Conservation (phyloP, 2,888 invertebrate genomes). For the Drosophila monieri region DNA sequence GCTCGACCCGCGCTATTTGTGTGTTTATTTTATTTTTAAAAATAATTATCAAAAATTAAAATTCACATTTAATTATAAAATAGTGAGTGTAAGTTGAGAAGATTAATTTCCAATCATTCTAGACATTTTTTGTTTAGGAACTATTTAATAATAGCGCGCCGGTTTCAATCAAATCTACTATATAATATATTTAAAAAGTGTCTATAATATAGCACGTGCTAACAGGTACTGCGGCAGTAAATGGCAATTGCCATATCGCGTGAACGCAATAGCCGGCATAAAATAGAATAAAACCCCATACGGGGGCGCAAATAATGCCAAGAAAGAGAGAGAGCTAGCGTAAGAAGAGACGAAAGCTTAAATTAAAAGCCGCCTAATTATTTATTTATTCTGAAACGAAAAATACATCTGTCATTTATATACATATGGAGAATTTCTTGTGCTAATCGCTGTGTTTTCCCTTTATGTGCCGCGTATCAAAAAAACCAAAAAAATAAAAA, state of each 20-base stretch:
- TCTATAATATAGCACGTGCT: constrained; percentile 33
- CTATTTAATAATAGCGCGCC: constrained; percentile 11
- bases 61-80: neutral
- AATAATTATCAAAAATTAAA: neutral
- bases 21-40: constrained; percentile 3
- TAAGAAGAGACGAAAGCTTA: constrained; percentile 7
- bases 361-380: constrained; percentile 26
- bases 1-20: constrained; percentile 7
- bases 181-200: neutral
- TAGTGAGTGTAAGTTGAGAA: neutral
- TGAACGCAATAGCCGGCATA: constrained; percentile 19
- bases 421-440: constrained; percentile 15
- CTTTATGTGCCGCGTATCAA: constrained; percentile 42
- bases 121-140: neutral
- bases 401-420: constrained; percentile 15
- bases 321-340: constrained; percentile 6
- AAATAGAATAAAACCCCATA: neutral
- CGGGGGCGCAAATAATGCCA: constrained; percentile 14
- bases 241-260: constrained; percentile 9
- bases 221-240: constrained; percentile 26
- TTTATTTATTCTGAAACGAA: constrained; percentile 12
- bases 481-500: constrained; percentile 7
- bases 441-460: constrained; percentile 17
- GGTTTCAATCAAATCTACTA: neutral
- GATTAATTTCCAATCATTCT: neutral